These are phyloP conservation scores for Lepeophtheirus salmonis DNA, from an alignment of 1,140 invertebrate species.

Conservation along the genomic window DNA sequence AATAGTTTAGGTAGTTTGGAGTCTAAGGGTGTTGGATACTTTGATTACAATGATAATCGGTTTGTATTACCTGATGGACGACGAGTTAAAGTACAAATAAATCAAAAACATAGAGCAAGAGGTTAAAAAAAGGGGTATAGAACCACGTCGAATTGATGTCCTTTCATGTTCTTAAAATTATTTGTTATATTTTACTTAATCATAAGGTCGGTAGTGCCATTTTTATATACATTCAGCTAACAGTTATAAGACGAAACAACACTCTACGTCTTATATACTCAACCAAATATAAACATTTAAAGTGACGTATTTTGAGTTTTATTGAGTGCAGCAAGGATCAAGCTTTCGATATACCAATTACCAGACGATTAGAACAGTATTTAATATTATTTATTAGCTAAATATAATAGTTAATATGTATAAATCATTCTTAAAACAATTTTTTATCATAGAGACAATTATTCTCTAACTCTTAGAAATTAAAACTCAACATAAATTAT, in stretches of 20 bases:
- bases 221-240: not conserved
- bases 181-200: no score
- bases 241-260: not conserved
- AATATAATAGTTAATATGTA: no score
- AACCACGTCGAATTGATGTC: no score
- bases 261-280: not conserved
- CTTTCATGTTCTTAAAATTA: not conserved
- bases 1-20: not conserved
- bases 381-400: no score
- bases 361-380: no score
- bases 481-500: no score
- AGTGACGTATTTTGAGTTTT: no score
- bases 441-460: no score
- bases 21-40: constrained; percentile 1
- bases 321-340: no score
- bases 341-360: no score
- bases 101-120: not conserved
- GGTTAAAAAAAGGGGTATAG: not conserved
- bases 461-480: no score
- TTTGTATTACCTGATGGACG: constrained; percentile 11
- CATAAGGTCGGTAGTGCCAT: not conserved
- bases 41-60: not conserved
- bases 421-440: no score
- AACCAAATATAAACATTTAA: not conserved
- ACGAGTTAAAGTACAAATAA: not conserved